phyloP scores from a whole-genome alignment of 2,888 invertebrate genomes.

The Ischnura elegans region DNA sequence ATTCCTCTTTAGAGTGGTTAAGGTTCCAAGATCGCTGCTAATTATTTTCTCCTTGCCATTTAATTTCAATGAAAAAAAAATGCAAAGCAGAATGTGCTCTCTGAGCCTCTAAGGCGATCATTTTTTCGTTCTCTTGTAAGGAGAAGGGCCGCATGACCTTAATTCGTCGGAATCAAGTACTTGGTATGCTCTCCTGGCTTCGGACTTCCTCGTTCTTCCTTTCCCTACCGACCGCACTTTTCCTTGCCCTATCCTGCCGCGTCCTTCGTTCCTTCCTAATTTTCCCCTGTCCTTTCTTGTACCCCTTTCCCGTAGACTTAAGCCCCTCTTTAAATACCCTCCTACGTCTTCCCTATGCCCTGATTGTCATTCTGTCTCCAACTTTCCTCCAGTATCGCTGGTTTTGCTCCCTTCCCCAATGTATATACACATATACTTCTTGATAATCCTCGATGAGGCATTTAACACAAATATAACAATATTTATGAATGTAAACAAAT shows the following conservation, averaged over 20 bases:
- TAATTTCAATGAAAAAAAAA: background rate
- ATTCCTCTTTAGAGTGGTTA: background rate
- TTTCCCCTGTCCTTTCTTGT: background rate
- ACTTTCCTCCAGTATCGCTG: no score
- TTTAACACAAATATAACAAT: no score
- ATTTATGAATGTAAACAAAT: no score
- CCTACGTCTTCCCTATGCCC: background rate
- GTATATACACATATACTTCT: no score
- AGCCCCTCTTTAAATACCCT: background rate
- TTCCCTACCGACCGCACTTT: background rate
- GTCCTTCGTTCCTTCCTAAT: background rate
- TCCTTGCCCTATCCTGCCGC: background rate
- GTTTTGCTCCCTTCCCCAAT: no score
- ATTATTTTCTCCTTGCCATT: background rate
- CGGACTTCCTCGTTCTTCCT: background rate
- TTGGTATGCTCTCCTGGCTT: background rate
- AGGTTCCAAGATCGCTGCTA: background rate
- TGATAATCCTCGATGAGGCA: no score
- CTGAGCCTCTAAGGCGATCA: background rate
- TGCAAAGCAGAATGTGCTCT: background rate
- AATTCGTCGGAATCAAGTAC: conserved; percentile 4
- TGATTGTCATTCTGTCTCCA: background rate
- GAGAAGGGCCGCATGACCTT: background rate
- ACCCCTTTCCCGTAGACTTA: background rate
- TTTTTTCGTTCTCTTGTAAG: background rate